Conservation (phyloP, 2,797 vertebrate genomes). For the Anguilla marmorata region DNA sequence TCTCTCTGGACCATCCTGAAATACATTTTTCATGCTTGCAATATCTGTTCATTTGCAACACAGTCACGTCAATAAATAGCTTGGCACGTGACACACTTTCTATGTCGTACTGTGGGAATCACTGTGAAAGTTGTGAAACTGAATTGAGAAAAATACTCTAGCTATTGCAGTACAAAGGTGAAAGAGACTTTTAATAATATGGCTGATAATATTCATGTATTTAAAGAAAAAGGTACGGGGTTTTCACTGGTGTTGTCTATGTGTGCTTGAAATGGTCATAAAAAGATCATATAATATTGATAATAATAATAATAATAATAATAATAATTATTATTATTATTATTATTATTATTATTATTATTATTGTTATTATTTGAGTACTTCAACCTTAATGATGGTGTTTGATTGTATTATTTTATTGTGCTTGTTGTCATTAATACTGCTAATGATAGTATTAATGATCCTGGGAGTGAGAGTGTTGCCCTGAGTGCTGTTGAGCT, state of each 20-base stretch:
- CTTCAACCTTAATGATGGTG: neutral
- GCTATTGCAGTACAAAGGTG: neutral
- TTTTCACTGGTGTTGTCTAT: conserved; percentile 21
- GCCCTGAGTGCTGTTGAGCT: conserved; percentile 68
- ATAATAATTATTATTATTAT: neutral
- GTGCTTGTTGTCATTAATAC: conserved; percentile 2
- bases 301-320: too few species aligned
- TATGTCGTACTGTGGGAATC: neutral
- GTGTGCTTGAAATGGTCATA: conserved; percentile 15
- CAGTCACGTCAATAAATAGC: neutral
- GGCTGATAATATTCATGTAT: conserved; percentile 25
- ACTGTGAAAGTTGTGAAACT: neutral
- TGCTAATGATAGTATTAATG: conserved; percentile 49
- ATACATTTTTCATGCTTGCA: neutral
- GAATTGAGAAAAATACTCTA: neutral
- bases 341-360: conserved; percentile 15
- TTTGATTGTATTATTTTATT: neutral
- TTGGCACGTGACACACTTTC: neutral
- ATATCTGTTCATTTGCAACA: conserved; percentile 1
- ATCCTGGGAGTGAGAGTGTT: conserved; percentile 47
- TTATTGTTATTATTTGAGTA: conserved; percentile 2
- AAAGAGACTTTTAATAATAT: neutral
- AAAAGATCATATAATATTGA: too few species aligned
- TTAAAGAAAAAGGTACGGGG: conserved; percentile 13
- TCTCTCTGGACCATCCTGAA: conserved; percentile 23